Conservation (phyloP, 2,797 vertebrate species). For the Calcarius lapponicus region DNA sequence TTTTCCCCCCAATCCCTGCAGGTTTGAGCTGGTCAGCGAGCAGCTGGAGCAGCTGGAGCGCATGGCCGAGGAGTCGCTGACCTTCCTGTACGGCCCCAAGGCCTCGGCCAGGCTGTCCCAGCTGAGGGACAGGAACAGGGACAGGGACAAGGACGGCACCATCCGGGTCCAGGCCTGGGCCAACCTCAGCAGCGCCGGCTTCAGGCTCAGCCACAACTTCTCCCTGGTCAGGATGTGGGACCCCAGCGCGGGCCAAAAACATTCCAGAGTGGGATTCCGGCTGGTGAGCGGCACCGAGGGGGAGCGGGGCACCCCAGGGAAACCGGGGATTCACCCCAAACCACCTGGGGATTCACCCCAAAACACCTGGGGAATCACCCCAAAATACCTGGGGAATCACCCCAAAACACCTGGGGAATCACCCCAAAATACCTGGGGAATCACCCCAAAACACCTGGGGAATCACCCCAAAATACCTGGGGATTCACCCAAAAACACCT, state of each 20-base stretch:
- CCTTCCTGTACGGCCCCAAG: neutral
- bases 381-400: too few relatives aligned
- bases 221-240: conserved; percentile 29
- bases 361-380: too few relatives aligned
- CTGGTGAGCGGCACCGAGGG: conserved; percentile 51
- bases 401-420: too few relatives aligned
- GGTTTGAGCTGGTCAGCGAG: neutral
- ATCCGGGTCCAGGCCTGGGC: neutral
- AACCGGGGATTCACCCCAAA: neutral
- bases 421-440: too few relatives aligned
- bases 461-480: too few relatives aligned
- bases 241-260: neutral
- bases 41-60: neutral
- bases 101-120: neutral
- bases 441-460: too few relatives aligned
- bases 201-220: conserved; percentile 53
- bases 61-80: neutral
- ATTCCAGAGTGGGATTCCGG: conserved; percentile 63
- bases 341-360: neutral
- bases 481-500: too few relatives aligned
- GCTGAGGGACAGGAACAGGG: neutral
- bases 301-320: neutral
- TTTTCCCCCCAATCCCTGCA: neutral
- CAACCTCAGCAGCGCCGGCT: neutral
- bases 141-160: neutral